phyloP scores from a whole-genome alignment of 2,888 invertebrate species.

The Spisula solida region DNA sequence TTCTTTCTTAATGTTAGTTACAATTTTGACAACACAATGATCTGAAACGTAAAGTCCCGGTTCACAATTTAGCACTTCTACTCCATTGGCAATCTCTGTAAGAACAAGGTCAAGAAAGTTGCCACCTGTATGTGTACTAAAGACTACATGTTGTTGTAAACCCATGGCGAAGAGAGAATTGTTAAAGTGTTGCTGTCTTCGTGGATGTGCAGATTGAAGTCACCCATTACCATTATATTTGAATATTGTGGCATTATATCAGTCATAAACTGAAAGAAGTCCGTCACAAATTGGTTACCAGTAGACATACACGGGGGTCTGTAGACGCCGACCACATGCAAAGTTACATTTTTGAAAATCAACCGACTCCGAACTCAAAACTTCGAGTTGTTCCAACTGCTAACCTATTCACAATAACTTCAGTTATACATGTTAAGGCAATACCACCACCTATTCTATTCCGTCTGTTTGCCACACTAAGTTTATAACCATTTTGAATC shows the following conservation, averaged over 20 bases:
- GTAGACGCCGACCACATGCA: conserved; percentile 48
- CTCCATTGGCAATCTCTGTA: conserved; percentile 34
- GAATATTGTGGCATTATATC: conserved; percentile 44
- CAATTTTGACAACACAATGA: conserved; percentile 38
- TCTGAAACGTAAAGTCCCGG: conserved; percentile 44
- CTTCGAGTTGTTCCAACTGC: too few relatives aligned
- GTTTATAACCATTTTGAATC: too few relatives aligned
- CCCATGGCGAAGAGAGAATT: too few relatives aligned
- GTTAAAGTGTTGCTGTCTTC: too few relatives aligned
- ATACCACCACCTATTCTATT: too few relatives aligned
- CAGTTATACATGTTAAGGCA: not conserved
- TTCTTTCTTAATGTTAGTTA: too few relatives aligned
- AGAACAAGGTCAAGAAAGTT: conserved; percentile 39
- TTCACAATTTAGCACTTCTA: conserved; percentile 35
- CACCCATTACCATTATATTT: conserved; percentile 52
- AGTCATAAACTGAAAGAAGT: conserved; percentile 44
- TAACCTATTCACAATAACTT: not conserved
- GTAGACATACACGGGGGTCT: conserved; percentile 49
- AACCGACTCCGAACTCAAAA: conserved; percentile 36
- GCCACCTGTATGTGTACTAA: conserved; percentile 34
- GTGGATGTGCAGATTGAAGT: too few relatives aligned
- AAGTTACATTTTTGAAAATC: conserved; percentile 38
- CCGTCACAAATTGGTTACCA: conserved; percentile 36
- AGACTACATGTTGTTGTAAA: conserved; percentile 34
- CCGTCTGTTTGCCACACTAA: too few relatives aligned